A percentile compares a stretch with the other conserved stretches of the same genome.
Conservation (phyloP, 2,888 invertebrate genomes). For the Eupithecia exiguata region DNA sequence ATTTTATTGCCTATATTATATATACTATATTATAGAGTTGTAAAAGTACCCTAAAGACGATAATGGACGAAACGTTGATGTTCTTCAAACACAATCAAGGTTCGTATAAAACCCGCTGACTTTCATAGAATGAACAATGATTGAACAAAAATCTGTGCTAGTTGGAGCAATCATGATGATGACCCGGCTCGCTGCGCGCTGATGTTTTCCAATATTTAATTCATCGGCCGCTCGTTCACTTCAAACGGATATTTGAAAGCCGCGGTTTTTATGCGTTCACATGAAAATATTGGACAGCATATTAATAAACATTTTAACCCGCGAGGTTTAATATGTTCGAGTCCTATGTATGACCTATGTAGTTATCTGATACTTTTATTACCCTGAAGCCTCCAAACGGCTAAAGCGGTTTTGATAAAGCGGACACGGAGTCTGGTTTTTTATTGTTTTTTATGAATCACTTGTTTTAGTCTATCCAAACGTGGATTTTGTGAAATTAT, state of each 20-base stretch:
- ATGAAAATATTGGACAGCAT: background rate
- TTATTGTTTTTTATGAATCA: background rate
- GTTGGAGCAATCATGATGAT: background rate
- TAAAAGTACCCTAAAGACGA: background rate
- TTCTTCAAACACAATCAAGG: background rate
- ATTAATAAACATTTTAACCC: background rate
- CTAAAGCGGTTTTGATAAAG: background rate
- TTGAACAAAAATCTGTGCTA: background rate
- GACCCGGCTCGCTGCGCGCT: background rate
- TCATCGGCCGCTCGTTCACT: constrained; percentile 13
- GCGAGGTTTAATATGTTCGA: background rate
- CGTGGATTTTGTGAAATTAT: background rate
- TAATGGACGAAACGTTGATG: background rate
- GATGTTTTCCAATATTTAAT: constrained; percentile 20
- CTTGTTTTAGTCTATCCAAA: background rate
- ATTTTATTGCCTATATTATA: background rate
- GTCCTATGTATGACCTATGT: too few relatives aligned
- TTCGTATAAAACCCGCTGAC: background rate
- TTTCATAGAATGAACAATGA: background rate
- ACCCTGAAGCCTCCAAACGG: background rate
- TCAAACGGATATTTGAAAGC: constrained; percentile 3
- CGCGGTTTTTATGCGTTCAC: background rate
- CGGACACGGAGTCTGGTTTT: background rate
- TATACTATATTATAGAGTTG: too few relatives aligned
- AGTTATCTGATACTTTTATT: background rate